Base-by-base conservation (phyloP, 2,888 invertebrate species). In the Sabellastarte sp. region DNA sequence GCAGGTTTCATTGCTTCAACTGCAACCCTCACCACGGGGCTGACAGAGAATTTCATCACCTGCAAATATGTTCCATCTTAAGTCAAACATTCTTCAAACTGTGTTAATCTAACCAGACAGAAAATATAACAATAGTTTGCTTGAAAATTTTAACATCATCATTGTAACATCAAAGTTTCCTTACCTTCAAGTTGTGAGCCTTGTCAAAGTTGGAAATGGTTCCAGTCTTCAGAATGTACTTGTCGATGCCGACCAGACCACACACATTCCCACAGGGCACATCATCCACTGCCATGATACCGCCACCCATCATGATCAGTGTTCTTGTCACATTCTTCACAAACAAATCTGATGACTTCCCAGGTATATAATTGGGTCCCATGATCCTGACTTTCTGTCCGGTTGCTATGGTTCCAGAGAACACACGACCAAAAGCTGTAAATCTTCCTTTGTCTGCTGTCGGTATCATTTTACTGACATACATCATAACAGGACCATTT, bases 391-490 rank as follows among this genome's bases (percentile, higher is more conserved):
- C 65, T 50, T 59, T 66, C 50, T 59, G 62, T 1, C 69, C 65
- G 4, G 67, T 32, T 28, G 32, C 15, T 0, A 67, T 59, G 24
- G 63, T 69, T 15, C 73, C 73, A 3, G 69, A 66, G 64, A 73
- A 73, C 2, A 73, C 70, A 4, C 73, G 63, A 32, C 73, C 73
- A 56, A 74, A 70, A 24, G 72, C 71, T 50, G 59, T 63, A 61
- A 73, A 74, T 15, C 73, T 60, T 5, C 66, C 63, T 29, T 60
- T 63, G 52, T 66, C 69, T n/a, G 33, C 15, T 15, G 66, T 31
- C 0, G 73, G 73, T n/a, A 74, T 66, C 72, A 74, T 73, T 61
- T 73, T 73, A n/a, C 61, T 60, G 10, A 73, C 55, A 59, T 73
- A 73, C 62, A 73, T 62, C 73, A 73, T 73, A 53, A 73, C 55